Base-by-base conservation (phyloP, 2,113 vertebrate genomes). In the Oxyura jamaicensis region DNA sequence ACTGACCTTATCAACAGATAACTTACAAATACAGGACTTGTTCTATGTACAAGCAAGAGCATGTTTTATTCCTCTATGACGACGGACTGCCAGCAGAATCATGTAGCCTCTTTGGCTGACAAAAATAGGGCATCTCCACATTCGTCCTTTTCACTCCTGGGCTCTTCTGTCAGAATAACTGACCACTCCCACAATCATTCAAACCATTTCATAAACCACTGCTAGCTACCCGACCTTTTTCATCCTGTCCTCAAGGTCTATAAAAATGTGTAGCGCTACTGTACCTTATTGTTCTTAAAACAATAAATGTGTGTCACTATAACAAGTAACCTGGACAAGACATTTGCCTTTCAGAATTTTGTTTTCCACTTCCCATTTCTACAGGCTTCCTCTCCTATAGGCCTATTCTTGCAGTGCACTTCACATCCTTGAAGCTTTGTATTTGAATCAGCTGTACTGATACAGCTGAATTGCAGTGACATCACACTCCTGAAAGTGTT, bases 41-140 rank as follows among this genome's bases (percentile, higher is more conserved):
- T 56, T 73, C 35, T 42, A 15, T 17, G 28, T 19, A 23, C 0
- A 0, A 59, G 36, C 33, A 41, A 7, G 55, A 7, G 19, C 0
- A 0, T 3, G 4, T 13, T 75, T 71, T 62, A 63, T 28, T 74
- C 31, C 39, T 2, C 13, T 36, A 16, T 3, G 50, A 25, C 29
- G 62, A 72, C 5, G 7, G 21, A 29, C 46, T 50, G 17, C 10
- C 22, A 68, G 80, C 42, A 65, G 72, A 69, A 56, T 90, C 76
- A 25, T 4, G 4, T 36, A 74, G 16, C 28, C 63, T 44, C 31
- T 8, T 5, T 58, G 5, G 4, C 12, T 76, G 33, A 52, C 20
- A 88, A 88, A 71, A 67, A 14, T 2, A 41, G 3, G 13, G 5
- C 19, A 69, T 31, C 46, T 65, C 67, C 2, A 2, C 33, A 75